Evolutionary conservation across 1,140 invertebrate genomes (phyloP).

Genomic region (Harlomillsia oculata): DNA sequence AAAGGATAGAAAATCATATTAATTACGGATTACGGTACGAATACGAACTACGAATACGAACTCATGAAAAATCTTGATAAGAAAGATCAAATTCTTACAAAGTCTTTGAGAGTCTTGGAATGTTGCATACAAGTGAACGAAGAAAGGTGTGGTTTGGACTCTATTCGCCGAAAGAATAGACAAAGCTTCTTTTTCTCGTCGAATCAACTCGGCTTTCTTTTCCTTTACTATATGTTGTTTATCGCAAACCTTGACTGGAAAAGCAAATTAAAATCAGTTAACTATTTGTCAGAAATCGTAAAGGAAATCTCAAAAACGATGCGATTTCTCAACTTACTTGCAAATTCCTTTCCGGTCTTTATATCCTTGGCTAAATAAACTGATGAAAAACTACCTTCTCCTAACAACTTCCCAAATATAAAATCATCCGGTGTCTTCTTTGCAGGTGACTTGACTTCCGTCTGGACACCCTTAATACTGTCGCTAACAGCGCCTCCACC

Average conservation of each 20-base stretch:
- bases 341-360: constrained; percentile 77
- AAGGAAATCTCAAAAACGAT: background rate
- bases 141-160: constrained; percentile 56
- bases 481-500: background rate
- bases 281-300: background rate
- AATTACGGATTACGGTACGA: background rate
- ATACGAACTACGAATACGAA: background rate
- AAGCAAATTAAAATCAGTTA: constrained; percentile 33
- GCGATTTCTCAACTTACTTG: constrained; percentile 60
- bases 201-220: constrained; percentile 85
- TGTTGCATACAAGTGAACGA: constrained; percentile 88
- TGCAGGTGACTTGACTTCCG: background rate
- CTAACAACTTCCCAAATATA: constrained; percentile 89
- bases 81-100: constrained; percentile 47
- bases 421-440: constrained; percentile 76
- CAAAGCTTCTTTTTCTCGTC: constrained; percentile 82
- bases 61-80: background rate
- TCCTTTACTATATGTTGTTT: constrained; percentile 85
- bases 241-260: constrained; percentile 88
- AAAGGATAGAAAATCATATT: background rate
- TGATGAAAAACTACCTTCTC: constrained; percentile 92
- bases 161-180: constrained; percentile 56
- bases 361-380: constrained; percentile 48
- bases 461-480: background rate
- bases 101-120: constrained; percentile 89